Conservation (phyloP, 2,888 invertebrate genomes). For the Anoplius nigerrimus region DNA sequence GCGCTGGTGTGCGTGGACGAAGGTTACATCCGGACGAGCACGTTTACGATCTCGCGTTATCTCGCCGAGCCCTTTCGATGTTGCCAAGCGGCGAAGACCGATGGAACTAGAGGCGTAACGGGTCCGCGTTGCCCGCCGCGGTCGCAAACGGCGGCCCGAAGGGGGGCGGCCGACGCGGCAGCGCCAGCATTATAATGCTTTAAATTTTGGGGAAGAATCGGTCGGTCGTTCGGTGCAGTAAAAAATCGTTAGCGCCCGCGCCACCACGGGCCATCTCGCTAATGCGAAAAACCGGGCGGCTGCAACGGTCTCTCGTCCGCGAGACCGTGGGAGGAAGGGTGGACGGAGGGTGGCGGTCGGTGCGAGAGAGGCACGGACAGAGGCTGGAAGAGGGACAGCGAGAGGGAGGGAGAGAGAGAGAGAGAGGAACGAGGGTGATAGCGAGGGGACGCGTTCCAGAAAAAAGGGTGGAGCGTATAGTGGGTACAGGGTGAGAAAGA, state of each 20-base stretch:
- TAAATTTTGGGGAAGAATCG: slow-evolving; percentile 53
- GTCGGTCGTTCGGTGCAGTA: slow-evolving; percentile 40
- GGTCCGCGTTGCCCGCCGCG: neutral
- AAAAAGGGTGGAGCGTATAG: neutral
- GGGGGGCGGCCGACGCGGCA: neutral
- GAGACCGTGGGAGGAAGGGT: slow-evolving; percentile 33
- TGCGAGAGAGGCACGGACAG: neutral
- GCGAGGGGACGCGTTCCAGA: neutral
- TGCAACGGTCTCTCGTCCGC: slow-evolving; percentile 29
- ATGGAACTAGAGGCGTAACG: no score
- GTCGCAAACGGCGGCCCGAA: neutral
- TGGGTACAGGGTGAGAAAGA: neutral
- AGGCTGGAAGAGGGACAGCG: neutral
- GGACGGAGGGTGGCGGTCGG: slow-evolving; percentile 6
- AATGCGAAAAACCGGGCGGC: slow-evolving; percentile 66
- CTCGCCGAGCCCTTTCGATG: neutral
- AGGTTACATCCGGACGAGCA: neutral
- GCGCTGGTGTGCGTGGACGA: neutral
- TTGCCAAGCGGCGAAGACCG: no score
- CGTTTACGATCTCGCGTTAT: neutral
- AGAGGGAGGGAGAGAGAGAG: slow-evolving; percentile 2
- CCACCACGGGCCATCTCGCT: slow-evolving; percentile 58
- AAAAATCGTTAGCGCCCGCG: slow-evolving; percentile 52
- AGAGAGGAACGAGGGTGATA: neutral
- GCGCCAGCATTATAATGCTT: slow-evolving; percentile 27